A percentile compares a stretch with the other conserved stretches of the same genome.
Evolutionary conservation across 2,888 invertebrate genomes (phyloP).

Genomic region (Strigamia crassipes): DNA sequence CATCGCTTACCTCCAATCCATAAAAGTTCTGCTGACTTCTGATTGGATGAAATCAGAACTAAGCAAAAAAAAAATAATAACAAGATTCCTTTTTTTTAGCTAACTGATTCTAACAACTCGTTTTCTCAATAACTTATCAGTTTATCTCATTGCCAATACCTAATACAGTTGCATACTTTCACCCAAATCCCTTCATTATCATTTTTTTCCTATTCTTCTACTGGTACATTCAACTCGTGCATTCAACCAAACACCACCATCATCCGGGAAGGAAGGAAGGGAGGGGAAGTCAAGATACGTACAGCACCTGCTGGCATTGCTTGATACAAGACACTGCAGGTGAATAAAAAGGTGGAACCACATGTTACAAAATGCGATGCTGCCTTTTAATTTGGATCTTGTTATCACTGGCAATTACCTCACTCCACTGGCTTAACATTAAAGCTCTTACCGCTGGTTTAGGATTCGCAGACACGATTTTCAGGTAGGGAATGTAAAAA

Average conservation of each 20-base stretch:
- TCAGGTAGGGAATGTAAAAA: slow-evolving; percentile 41
- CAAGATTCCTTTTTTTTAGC: too few relatives aligned
- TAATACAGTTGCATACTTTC: too few relatives aligned
- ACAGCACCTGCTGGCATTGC: neutral
- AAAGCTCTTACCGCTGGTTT: slow-evolving; percentile 21
- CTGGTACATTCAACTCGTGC: slow-evolving; percentile 11
- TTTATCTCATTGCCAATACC: too few relatives aligned
- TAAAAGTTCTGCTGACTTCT: too few relatives aligned
- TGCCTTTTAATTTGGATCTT: neutral
- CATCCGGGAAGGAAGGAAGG: slow-evolving; percentile 19
- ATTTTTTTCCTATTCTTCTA: neutral
- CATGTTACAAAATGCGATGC: neutral
- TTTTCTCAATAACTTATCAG: too few relatives aligned
- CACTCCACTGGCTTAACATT: neutral
- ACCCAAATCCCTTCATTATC: neutral
- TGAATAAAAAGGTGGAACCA: neutral
- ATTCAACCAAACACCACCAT: slow-evolving; percentile 14
- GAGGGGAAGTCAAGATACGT: neutral
- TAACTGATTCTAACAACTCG: too few relatives aligned
- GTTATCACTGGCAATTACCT: neutral
- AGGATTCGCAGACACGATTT: slow-evolving; percentile 39
- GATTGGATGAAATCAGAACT: too few relatives aligned
- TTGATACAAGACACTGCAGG: neutral
- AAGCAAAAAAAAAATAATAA: too few relatives aligned
- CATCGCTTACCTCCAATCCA: too few relatives aligned